These are phyloP conservation scores for Loxodonta africana DNA, from an alignment of 2,113 vertebrate species.

Conservation along the genomic window DNA sequence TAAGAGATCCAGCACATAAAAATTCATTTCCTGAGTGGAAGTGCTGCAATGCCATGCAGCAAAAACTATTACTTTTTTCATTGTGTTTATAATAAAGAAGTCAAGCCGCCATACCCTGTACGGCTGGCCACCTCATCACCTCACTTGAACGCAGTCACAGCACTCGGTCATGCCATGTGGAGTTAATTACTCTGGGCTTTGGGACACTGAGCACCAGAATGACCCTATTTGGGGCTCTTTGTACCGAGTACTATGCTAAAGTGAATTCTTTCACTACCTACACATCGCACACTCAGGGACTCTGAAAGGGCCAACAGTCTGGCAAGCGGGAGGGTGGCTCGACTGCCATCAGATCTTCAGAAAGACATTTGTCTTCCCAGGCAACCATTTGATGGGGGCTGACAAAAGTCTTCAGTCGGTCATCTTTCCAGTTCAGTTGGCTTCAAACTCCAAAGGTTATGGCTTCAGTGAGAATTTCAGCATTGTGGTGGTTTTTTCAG, in stretches of 20 bases:
- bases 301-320: constrained; percentile 82
- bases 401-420: constrained; percentile 87
- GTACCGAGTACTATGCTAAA: constrained; percentile 79
- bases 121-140: constrained; percentile 83
- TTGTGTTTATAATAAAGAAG: constrained; percentile 85
- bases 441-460: constrained; percentile 82
- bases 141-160: constrained; percentile 80
- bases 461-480: constrained; percentile 78
- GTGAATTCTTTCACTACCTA: constrained; percentile 81
- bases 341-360: constrained; percentile 75
- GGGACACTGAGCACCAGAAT: constrained; percentile 84
- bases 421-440: constrained; percentile 80
- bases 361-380: constrained; percentile 79
- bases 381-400: constrained; percentile 77
- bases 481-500: not conserved
- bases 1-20: constrained; percentile 85
- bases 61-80: constrained; percentile 84
- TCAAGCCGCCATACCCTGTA: constrained; percentile 82
- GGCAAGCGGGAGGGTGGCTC: constrained; percentile 73
- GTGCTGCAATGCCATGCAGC: constrained; percentile 61
- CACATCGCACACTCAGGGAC: constrained; percentile 62
- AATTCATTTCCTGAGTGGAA: constrained; percentile 86
- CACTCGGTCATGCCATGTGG: constrained; percentile 80
- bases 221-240: constrained; percentile 83
- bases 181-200: constrained; percentile 88